A percentile compares a stretch with the other conserved stretches of the same genome.
Conservation (phyloP, 2,888 invertebrate species). For the Nezara viridula region DNA sequence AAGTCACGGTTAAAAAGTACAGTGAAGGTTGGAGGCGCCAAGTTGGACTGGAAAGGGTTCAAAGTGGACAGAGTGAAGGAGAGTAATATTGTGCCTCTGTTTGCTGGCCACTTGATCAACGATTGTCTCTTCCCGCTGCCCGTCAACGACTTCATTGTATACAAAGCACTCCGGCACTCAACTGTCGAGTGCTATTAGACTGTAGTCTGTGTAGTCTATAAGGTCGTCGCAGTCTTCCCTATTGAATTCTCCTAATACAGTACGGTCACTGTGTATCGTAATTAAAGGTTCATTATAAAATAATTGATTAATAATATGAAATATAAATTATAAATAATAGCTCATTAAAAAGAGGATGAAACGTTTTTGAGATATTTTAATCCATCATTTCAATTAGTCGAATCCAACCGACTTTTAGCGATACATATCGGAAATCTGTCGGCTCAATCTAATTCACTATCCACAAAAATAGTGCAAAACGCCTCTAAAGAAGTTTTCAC, state of each 20-base stretch:
- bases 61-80: background rate
- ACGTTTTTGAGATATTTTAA: too few species aligned
- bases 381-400: too few species aligned
- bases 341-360: too few species aligned
- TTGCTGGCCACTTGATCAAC: slow-evolving; percentile 39
- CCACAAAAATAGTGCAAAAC: too few species aligned
- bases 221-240: background rate
- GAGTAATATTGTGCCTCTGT: slow-evolving; percentile 10
- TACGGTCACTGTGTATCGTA: background rate
- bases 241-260: background rate
- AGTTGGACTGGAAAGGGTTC: background rate
- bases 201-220: background rate
- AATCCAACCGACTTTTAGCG: too few species aligned
- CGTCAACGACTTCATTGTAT: slow-evolving; percentile 20
- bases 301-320: too few species aligned
- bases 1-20: background rate
- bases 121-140: slow-evolving; percentile 5
- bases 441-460: too few species aligned
- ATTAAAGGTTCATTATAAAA: background rate
- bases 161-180: background rate
- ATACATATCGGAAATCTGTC: too few species aligned
- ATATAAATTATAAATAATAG: too few species aligned
- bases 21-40: background rate
- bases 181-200: slow-evolving; percentile 6
- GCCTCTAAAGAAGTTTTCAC: too few species aligned